Conservation (phyloP, 1,140 invertebrate species). For the Sesamia nonagrioides region DNA sequence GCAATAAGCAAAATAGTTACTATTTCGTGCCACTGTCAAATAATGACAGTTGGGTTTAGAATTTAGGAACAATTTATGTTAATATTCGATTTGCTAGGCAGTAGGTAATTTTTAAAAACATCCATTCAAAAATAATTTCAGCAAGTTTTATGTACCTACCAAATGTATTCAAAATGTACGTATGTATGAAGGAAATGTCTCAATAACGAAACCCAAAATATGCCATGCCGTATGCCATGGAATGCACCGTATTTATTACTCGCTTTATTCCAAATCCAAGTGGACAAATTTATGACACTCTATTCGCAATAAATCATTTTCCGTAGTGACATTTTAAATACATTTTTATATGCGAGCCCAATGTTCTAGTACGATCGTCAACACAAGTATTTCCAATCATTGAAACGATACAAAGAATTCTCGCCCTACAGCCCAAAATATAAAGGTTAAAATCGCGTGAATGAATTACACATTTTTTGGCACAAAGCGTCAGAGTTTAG, state of each 20-base stretch:
- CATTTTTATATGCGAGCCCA: slow-evolving; percentile 85
- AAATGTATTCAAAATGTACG: neutral
- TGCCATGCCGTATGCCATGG: slow-evolving; percentile 47
- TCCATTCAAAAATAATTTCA: neutral
- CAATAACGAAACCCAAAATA: slow-evolving; percentile 17
- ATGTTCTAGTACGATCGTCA: slow-evolving; percentile 63
- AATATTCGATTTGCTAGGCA: too few relatives aligned
- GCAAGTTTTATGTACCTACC: neutral
- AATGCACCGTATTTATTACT: slow-evolving; percentile 77
- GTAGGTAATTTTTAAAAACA: neutral
- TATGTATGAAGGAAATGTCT: neutral
- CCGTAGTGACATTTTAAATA: slow-evolving; percentile 84
- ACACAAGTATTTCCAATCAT: slow-evolving; percentile 38
- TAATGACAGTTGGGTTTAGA: too few relatives aligned
- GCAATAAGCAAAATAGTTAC: too few relatives aligned
- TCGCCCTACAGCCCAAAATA: neutral
- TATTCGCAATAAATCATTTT: slow-evolving; percentile 84
- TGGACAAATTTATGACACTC: slow-evolving; percentile 85
- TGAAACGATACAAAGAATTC: slow-evolving; percentile 9
- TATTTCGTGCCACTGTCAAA: too few relatives aligned
- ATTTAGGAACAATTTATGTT: too few relatives aligned
- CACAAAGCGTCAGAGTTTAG: slow-evolving; percentile 49
- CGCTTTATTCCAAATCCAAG: slow-evolving; percentile 75
- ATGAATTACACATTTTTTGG: slow-evolving; percentile 18
- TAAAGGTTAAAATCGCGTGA: slow-evolving; percentile 25